Base-by-base conservation (phyloP, 2,113 vertebrate species). In the Grantiella picta region DNA sequence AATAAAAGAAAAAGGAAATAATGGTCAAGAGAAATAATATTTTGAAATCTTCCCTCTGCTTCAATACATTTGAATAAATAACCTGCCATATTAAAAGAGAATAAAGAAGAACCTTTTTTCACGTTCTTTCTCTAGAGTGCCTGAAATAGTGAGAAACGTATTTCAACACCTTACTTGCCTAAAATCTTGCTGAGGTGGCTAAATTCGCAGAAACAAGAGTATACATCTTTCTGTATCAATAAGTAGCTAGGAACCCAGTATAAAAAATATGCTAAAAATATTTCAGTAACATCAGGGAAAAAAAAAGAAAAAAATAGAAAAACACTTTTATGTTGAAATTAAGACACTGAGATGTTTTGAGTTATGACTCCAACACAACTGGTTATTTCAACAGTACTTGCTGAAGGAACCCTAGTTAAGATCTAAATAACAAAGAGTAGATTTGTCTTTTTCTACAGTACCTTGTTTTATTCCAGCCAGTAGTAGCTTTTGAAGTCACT, bases 1-100 rank as follows among this genome's bases (percentile, higher is more conserved):
- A 97, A 97, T 56, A 82, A 91, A 93, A 97, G 50, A 95, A 87
- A 96, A 95, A 96, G 77, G 78, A 96, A 96, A 95, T 2, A 7
- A 95, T 3, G 22, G 89, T 97, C 90, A 97, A 90, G 82, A 96
- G 28, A 89, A 83, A 63, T 27, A 65, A 11, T 75, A 82, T 50
- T 64, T 80, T 23, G 13, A 70, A 70, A 40, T 50, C 57, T 78
- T 79, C 45, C 60, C 63, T 78, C n/a, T 63, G 19, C 28, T 92
- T 53, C 53, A 82, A 57, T 36, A 82, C 1, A 84, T 68, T 70
- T 89, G 50, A 94, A 77, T 88, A 5, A 83, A 52, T 29, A 93
- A 64, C 4, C 44, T 82, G 53, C 27, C 68, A 83, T 11, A 89
- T 50, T 71, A 88, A 53, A 89, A 75, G 31, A 83, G 9, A 60